phyloP scores from a whole-genome alignment of 2,888 invertebrate species.

The Baccha elongata region DNA sequence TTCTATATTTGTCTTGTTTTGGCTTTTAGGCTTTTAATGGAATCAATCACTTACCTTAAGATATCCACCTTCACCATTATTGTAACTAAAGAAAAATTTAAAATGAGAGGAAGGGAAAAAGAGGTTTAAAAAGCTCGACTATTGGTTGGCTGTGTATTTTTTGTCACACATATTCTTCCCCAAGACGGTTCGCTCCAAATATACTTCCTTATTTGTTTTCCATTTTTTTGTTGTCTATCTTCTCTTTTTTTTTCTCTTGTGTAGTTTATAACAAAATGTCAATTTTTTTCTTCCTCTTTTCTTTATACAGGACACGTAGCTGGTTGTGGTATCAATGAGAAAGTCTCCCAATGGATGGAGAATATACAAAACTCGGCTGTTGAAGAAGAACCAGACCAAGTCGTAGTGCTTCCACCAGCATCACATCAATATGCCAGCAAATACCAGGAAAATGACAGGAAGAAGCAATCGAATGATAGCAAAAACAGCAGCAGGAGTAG shows the following conservation, averaged over 20 bases:
- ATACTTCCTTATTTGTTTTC: slow-evolving; percentile 64
- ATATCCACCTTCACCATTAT: too few species aligned
- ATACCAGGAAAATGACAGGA: slow-evolving; percentile 43
- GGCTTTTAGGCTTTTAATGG: too few species aligned
- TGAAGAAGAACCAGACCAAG: slow-evolving; percentile 83
- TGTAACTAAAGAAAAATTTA: too few species aligned
- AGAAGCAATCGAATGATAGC: slow-evolving; percentile 56
- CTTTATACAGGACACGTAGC: slow-evolving; percentile 87
- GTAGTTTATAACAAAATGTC: slow-evolving; percentile 28
- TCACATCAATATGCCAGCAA: slow-evolving; percentile 74
- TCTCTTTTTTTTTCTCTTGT: slow-evolving; percentile 11
- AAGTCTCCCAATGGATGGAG: slow-evolving; percentile 96
- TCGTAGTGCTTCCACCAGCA: slow-evolving; percentile 59
- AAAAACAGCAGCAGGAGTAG: slow-evolving; percentile 53
- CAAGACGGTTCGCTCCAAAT: slow-evolving; percentile 40
- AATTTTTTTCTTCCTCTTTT: slow-evolving; percentile 5
- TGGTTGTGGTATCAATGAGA: slow-evolving; percentile 94
- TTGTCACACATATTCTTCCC: slow-evolving; percentile 23
- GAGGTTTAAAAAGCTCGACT: neutral
- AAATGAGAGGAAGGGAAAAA: neutral
- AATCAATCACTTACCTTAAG: too few species aligned
- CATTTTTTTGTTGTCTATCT: slow-evolving; percentile 63
- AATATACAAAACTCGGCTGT: slow-evolving; percentile 91
- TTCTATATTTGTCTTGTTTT: too few species aligned
- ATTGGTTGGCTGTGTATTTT: slow-evolving; percentile 25